Evolutionary conservation across 2,113 vertebrate species (phyloP), one percentile per base, ranked within the genome.

Genomic region (Anoura caudifer): DNA sequence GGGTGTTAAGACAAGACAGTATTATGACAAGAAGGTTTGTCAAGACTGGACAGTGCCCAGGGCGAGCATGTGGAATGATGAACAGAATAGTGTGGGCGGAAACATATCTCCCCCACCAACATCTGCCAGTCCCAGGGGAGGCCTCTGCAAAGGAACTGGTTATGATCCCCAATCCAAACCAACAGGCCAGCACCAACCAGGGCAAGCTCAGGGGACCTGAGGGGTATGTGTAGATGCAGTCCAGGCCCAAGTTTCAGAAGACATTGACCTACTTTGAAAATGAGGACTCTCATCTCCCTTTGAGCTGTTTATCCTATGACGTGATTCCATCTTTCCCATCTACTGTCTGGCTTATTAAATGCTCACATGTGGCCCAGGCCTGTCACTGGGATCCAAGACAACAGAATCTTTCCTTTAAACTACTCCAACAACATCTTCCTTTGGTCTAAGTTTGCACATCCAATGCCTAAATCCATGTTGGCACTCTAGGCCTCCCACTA

Each of bases 331-430:
- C 33, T 70, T 75, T 52, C 47, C 76, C 65, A 47, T 88, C 56
- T 88, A 70, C 36, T 38, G 36, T 65, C 52, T 47, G 61, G 28
- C 19, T 83, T 91, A 70, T 85, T 97, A 56, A 94, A 77, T 4
- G 2, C 36, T 91, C 36, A 87, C 33, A 76, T 14, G 0, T 19
- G 69, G 6, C 52, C 59, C 88, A 63, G 9, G 9, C 59, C 61
- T 88, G 84, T 89, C 67, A 84, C 10, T 0, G 0, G 20, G 38
- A 83, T 90, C 41, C 80, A 82, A 90, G 56, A 93, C 77, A 90
- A 88, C 45, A 63, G 33, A 82, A 75, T 90, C 41, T 14, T 87
- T 91, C 72, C 41, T 91, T 81, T 90, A 95, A 97, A 77, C 85
- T 85, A 61, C 38, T 94, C 90, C 2, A 11, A 82, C 38, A 87